phyloP scores from a whole-genome alignment of 2,888 invertebrate genomes.

The Stictocephala bisonia region DNA sequence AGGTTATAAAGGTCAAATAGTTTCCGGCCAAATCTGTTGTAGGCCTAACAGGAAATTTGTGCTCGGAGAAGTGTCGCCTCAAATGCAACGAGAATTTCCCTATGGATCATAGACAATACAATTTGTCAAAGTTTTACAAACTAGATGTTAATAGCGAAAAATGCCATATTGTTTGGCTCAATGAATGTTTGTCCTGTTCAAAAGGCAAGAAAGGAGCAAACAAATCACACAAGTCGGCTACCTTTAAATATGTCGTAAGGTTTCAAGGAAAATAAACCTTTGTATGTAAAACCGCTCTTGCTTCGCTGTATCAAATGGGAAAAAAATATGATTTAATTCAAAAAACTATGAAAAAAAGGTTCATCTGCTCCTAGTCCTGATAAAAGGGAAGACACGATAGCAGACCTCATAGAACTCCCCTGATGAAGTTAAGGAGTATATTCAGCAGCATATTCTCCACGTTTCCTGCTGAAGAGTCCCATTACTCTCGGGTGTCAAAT shows the following conservation, averaged over 20 bases:
- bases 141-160: conserved; percentile 23
- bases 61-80: background rate
- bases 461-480: conserved; percentile 14
- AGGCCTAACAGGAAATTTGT: background rate
- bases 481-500: conserved; percentile 31
- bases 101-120: background rate
- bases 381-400: background rate
- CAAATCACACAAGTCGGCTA: background rate
- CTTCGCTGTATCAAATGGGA: conserved; percentile 11
- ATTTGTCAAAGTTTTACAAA: conserved; percentile 16
- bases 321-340: conserved; percentile 18
- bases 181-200: no score
- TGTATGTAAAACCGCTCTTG: conserved; percentile 18
- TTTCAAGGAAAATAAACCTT: background rate
- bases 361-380: conserved; percentile 13
- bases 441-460: background rate
- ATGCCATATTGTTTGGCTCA: background rate
- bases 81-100: background rate
- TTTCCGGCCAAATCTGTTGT: no score
- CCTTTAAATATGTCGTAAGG: background rate
- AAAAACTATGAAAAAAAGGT: background rate
- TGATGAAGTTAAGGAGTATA: background rate
- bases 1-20: no score
- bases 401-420: conserved; percentile 25
- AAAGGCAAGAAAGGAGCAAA: background rate